These are phyloP conservation scores for Epsilonema sp. DNA, from an alignment of 2,888 invertebrate species.

Conservation along the genomic window DNA sequence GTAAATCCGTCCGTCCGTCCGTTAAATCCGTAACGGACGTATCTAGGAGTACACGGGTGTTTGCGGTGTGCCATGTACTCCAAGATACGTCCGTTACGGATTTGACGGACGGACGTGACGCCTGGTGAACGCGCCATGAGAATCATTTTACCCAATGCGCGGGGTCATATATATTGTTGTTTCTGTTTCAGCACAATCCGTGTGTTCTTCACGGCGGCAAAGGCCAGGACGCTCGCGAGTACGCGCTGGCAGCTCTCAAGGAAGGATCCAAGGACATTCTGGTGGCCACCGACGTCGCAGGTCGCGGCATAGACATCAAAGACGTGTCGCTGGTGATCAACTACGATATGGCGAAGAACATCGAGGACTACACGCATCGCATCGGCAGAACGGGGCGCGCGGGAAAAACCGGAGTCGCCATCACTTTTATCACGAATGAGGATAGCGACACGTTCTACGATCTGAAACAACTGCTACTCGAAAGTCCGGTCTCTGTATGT, in stretches of 20 bases:
- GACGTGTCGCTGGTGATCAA: conserved; percentile 97
- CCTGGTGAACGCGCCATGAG: too few species aligned
- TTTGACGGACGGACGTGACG: too few species aligned
- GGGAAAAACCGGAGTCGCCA: conserved; percentile 84
- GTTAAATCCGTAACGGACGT: too few species aligned
- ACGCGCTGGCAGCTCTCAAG: conserved; percentile 85
- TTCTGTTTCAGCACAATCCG: conserved; percentile 52
- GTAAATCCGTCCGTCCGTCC: too few species aligned
- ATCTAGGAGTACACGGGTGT: too few species aligned
- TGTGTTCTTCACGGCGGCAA: conserved; percentile 97
- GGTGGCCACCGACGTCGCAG: conserved; percentile 97
- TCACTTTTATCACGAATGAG: conserved; percentile 90
- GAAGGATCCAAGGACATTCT: conserved; percentile 87
- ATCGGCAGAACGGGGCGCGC: conserved; percentile 96
- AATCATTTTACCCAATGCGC: too few species aligned
- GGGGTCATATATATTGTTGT: too few species aligned
- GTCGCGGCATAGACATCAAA: conserved; percentile 99
- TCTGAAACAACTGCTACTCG: conserved; percentile 66
- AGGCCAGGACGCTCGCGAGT: conserved; percentile 97
- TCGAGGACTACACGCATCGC: conserved; percentile 60
- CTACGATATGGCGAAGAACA: conserved; percentile 98
- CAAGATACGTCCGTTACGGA: too few species aligned
- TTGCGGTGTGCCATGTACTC: too few species aligned
- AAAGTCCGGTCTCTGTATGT: conserved; percentile 77
- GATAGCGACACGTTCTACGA: conserved; percentile 88